phyloP scores from a whole-genome alignment of 2,888 invertebrate species.

The Bombylius discolor region DNA sequence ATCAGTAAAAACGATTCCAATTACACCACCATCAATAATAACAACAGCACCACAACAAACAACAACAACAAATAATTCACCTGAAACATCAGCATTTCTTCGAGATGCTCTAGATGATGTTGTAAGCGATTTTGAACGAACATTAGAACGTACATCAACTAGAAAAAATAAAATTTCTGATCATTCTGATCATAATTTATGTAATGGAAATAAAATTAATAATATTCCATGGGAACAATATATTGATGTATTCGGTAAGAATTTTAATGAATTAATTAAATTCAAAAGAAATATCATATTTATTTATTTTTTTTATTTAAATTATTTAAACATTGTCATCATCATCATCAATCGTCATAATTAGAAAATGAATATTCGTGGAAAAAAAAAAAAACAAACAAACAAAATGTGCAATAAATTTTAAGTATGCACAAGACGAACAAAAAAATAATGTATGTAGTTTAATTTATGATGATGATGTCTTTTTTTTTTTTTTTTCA shows the following conservation, averaged over 20 bases:
- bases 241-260: neutral
- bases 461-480: too few species aligned
- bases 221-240: neutral
- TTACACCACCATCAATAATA: conserved; percentile 14
- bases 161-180: conserved; percentile 12
- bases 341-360: too few species aligned
- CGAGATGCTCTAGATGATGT: conserved; percentile 44
- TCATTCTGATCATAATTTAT: neutral
- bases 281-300: too few species aligned
- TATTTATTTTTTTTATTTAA: too few species aligned
- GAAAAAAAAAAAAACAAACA: too few species aligned
- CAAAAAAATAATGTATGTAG: too few species aligned
- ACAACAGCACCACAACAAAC: conserved; percentile 7
- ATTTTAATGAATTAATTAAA: neutral
- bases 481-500: too few species aligned
- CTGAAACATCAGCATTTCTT: conserved; percentile 32
- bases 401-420: too few species aligned
- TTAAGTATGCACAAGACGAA: too few species aligned
- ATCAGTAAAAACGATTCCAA: conserved; percentile 23
- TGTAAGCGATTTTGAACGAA: conserved; percentile 57
- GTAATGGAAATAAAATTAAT: neutral
- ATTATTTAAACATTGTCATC: too few species aligned
- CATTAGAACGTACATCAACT: conserved; percentile 41
- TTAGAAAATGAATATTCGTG: too few species aligned
- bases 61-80: conserved; percentile 24